Evolutionary conservation across 2,113 vertebrate genomes (phyloP), one percentile per base, ranked within the genome.

Genomic region (Hiodon alosoides): DNA sequence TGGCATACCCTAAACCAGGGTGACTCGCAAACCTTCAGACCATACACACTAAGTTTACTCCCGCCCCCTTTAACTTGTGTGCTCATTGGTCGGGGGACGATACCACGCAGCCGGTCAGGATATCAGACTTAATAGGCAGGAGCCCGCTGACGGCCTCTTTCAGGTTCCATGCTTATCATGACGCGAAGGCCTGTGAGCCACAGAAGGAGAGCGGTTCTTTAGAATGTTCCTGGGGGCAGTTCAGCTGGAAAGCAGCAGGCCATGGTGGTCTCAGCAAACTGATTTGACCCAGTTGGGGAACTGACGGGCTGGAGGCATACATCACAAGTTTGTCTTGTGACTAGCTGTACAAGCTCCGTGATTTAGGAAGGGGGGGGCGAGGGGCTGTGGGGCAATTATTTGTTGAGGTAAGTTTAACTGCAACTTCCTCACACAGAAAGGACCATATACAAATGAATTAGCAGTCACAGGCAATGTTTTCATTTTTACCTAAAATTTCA

Each of bases 301-400:
- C 14, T 10, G 55, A 60, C 13, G 53, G 10, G 7, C 68, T 59
- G 50, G 31, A 67, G 67, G 53, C 58, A 53, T 59, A 75, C 57
- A 58, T 75, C 64, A 68, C 73, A 75, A 75, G 73, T 59, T 13
- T 17, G 73, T 66, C 73, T 75, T 75, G 73, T 75, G 73, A 75
- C 65, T 68, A 9, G 55, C 8, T 50, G 54, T 50, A n/a, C 47
- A 57, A 10, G 71, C 48, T 60, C 47, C 10, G 31, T 75, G 69
- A 75, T 51, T 68, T 7, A 75, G 52, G 66, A 75, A 54, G 48
- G 47, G 47, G 47, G 31, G 31, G 31, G 31, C 31, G 31, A 31
- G 31, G 31, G 31, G 31, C 31, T 31, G 31, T 31, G 31, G 31
- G 55, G 57, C 51, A n/a, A 67, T 59, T 47, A 60, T n/a, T 75